Conservation (phyloP, 92 coral and sea anemone genomes). For the Heliopora coerulea region DNA sequence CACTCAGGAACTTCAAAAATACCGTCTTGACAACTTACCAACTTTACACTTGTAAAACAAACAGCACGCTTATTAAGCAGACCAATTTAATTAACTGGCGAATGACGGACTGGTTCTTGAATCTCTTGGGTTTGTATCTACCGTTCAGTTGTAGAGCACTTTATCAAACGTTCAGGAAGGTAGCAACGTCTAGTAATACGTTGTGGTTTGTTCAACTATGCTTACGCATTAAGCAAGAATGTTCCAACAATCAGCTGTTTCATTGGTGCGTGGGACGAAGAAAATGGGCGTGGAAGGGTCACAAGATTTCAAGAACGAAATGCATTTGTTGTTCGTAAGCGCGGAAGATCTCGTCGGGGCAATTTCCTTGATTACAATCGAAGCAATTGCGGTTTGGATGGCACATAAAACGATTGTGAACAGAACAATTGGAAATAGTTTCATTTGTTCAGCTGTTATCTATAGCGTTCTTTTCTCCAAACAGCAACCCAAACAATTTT, state of each 20-base stretch:
- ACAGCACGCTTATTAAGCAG: too few relatives aligned
- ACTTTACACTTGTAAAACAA: too few relatives aligned
- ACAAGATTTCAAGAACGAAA: slow-evolving; percentile 3
- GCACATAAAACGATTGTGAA: neutral
- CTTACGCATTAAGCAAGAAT: neutral
- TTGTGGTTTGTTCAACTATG: neutral
- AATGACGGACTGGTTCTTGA: too few relatives aligned
- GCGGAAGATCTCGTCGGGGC: slow-evolving; percentile 10
- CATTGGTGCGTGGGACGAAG: slow-evolving; percentile 13
- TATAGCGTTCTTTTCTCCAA: too few relatives aligned
- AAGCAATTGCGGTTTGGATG: neutral
- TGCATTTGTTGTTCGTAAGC: neutral
- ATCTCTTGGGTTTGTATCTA: too few relatives aligned
- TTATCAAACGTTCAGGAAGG: too few relatives aligned
- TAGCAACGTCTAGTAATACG: neutral
- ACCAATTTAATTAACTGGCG: too few relatives aligned
- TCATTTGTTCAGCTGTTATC: too few relatives aligned
- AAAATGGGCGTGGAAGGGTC: slow-evolving; percentile 12
- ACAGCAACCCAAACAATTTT: too few relatives aligned
- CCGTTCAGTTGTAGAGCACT: too few relatives aligned
- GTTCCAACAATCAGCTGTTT: slow-evolving; percentile 2
- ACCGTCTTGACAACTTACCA: too few relatives aligned
- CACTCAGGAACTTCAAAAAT: too few relatives aligned
- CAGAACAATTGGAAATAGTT: slow-evolving; percentile 5
- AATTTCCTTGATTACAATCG: slow-evolving; percentile 30